phyloP scores from a whole-genome alignment of 2,888 invertebrate genomes.

The Drosophila niveifrons region DNA sequence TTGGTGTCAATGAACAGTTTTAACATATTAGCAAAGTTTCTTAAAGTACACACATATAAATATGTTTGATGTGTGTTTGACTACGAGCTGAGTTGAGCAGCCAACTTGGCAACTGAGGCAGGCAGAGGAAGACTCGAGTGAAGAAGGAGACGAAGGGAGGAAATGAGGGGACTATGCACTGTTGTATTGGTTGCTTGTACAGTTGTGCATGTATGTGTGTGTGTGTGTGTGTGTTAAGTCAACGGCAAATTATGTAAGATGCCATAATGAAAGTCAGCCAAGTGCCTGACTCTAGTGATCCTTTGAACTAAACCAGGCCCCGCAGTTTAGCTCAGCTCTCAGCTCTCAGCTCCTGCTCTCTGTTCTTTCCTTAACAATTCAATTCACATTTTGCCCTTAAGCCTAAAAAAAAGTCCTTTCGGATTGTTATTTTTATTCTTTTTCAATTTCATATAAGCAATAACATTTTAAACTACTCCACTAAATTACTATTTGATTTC shows the following conservation, averaged over 20 bases:
- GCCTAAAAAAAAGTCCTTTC: no score
- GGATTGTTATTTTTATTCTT: no score
- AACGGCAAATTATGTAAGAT: conserved; percentile 62
- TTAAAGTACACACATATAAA: conserved; percentile 78
- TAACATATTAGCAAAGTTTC: conserved; percentile 82
- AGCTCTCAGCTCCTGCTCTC: no score
- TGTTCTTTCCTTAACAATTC: not conserved
- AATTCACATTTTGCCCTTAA: not conserved
- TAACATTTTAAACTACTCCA: no score
- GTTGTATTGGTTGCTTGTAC: not conserved
- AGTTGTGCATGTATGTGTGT: conserved; percentile 10
- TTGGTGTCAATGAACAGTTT: conserved; percentile 81
- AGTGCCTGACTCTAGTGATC: conserved; percentile 15
- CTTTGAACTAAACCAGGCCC: conserved; percentile 18
- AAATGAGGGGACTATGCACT: not conserved
- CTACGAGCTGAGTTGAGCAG: conserved; percentile 27
- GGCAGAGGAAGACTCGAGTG: not conserved
- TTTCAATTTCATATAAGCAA: no score
- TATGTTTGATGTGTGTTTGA: conserved; percentile 73
- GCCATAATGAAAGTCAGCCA: conserved; percentile 45
- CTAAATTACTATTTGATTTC: no score
- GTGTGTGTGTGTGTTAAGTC: conserved; percentile 37
- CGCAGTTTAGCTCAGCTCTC: not conserved
- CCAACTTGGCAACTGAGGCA: not conserved
- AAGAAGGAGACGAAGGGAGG: no score